Evolutionary conservation across 2,888 invertebrate species (phyloP).

Genomic region (Rhagophthalmus giganteus): DNA sequence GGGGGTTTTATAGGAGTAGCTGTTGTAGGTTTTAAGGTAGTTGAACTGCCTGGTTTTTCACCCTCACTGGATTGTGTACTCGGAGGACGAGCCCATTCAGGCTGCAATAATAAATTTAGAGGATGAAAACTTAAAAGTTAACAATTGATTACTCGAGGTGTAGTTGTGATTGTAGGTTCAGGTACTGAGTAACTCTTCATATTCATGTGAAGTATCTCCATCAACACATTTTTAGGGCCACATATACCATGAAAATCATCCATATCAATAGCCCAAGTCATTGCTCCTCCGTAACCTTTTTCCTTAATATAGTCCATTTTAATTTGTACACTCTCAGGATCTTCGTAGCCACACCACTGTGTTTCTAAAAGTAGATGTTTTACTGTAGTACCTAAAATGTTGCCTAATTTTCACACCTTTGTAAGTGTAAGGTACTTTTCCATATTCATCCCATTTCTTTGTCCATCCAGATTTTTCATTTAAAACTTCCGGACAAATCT

Average conservation of each 20-base stretch:
- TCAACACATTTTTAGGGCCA: slow-evolving; percentile 74
- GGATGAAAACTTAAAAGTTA: not conserved
- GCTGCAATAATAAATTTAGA: slow-evolving; percentile 56
- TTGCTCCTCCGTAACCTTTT: slow-evolving; percentile 83
- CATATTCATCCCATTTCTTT: slow-evolving; percentile 79
- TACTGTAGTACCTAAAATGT: no score
- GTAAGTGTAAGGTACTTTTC: slow-evolving; percentile 83
- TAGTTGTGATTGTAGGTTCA: slow-evolving; percentile 65
- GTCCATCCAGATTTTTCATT: slow-evolving; percentile 76
- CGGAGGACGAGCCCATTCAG: slow-evolving; percentile 81
- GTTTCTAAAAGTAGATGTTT: slow-evolving; percentile 55
- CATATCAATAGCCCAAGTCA: slow-evolving; percentile 94
- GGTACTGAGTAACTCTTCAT: slow-evolving; percentile 75
- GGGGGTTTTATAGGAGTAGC: slow-evolving; percentile 40
- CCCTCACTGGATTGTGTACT: slow-evolving; percentile 62
- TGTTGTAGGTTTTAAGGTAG: slow-evolving; percentile 41
- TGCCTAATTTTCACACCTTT: slow-evolving; percentile 66
- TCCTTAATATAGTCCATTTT: slow-evolving; percentile 88
- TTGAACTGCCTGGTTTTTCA: slow-evolving; percentile 38
- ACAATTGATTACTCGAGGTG: slow-evolving; percentile 64
- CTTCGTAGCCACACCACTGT: slow-evolving; percentile 91
- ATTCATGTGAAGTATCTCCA: slow-evolving; percentile 70
- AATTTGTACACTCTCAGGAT: slow-evolving; percentile 76
- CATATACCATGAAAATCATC: slow-evolving; percentile 86
- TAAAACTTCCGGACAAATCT: slow-evolving; percentile 80